Evolutionary conservation across 1,140 invertebrate species (phyloP).

Genomic region (Neodiprion pinetum): DNA sequence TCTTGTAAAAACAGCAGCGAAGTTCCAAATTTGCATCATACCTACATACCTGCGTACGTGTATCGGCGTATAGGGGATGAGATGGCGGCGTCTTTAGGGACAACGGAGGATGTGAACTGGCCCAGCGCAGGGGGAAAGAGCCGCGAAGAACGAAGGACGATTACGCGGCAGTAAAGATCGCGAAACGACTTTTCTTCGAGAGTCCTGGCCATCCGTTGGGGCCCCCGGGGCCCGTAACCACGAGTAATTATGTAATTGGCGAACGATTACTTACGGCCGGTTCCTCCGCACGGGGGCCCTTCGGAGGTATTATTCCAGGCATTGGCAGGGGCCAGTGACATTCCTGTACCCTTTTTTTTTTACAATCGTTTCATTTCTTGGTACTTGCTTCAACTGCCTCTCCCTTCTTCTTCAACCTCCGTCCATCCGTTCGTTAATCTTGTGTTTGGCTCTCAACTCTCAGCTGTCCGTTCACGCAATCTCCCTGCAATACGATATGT

Average conservation of each 20-base stretch:
- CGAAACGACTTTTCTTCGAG: conserved; percentile 51
- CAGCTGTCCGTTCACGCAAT: conserved; percentile 36
- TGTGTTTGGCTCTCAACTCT: conserved; percentile 25
- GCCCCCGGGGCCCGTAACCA: conserved; percentile 44
- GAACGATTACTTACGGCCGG: conserved; percentile 60
- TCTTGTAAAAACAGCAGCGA: no score
- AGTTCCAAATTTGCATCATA: no score
- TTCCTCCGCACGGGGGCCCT: conserved; percentile 41
- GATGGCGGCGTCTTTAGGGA: background rate
- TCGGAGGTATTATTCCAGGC: conserved; percentile 32
- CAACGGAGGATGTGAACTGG: background rate
- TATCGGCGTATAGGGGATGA: no score
- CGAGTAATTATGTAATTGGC: conserved; percentile 63
- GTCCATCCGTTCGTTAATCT: background rate
- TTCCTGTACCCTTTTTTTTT: conserved; percentile 59
- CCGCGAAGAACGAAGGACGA: conserved; percentile 26
- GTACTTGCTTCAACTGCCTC: conserved; percentile 36
- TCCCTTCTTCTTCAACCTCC: background rate
- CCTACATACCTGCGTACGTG: no score
- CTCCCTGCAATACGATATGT: conserved; percentile 31
- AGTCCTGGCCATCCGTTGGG: conserved; percentile 17
- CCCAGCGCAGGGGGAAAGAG: background rate
- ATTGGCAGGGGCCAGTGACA: conserved; percentile 55
- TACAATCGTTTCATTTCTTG: conserved; percentile 52
- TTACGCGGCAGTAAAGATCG: conserved; percentile 64